Evolutionary conservation across 2,888 invertebrate species (phyloP).

Genomic region (Autographa pulchrina): DNA sequence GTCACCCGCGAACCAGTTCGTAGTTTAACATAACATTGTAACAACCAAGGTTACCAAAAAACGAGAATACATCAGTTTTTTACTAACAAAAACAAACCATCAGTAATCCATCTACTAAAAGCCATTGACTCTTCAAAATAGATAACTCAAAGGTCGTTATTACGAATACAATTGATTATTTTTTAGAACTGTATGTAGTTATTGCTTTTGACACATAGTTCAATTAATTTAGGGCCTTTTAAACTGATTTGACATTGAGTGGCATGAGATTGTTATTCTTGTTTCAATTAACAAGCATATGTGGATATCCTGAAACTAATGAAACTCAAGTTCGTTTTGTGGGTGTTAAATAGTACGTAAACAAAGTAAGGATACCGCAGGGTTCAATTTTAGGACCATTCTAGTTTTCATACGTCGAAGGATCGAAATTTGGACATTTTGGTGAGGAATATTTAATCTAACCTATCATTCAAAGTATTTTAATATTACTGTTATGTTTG

Average conservation of each 20-base stretch:
- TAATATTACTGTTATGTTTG: too few relatives aligned
- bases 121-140: conserved; percentile 4
- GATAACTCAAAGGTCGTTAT: not conserved
- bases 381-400: not conserved
- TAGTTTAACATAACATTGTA: not conserved
- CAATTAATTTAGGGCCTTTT: conserved; percentile 5
- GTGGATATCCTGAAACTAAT: conserved; percentile 15
- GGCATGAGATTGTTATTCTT: not conserved
- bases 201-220: not conserved
- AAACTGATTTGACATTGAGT: conserved; percentile 5
- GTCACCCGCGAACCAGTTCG: not conserved
- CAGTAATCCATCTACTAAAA: not conserved
- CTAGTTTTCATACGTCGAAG: not conserved
- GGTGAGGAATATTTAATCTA: too few relatives aligned
- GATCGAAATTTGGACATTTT: too few relatives aligned
- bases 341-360: not conserved
- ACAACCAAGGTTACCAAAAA: not conserved
- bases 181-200: not conserved
- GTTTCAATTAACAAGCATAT: conserved; percentile 3
- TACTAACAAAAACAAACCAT: not conserved
- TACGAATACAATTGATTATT: not conserved
- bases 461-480: too few relatives aligned
- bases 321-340: conserved; percentile 9
- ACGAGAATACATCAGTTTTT: conserved; percentile 1
- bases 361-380: not conserved